phyloP scores from a whole-genome alignment of 2,888 invertebrate genomes.

The Bombylius major region DNA sequence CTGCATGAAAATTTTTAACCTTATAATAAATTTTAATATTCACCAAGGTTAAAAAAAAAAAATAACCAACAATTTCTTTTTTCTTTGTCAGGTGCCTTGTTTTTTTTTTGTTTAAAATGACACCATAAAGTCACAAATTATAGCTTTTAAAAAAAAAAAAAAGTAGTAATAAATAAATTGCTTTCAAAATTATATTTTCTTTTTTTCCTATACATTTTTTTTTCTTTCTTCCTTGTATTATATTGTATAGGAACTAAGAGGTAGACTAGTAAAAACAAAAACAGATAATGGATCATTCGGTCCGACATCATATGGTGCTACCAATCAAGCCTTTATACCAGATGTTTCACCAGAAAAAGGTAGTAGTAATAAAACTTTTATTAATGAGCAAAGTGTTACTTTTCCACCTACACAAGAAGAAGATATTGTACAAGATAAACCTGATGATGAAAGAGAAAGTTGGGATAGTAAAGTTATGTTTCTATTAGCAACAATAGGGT shows the following conservation, averaged over 20 bases:
- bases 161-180: no score
- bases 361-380: slow-evolving; percentile 21
- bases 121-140: no score
- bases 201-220: no score
- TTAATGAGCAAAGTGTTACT: background rate
- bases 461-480: slow-evolving; percentile 92
- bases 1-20: no score
- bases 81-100: no score
- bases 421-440: slow-evolving; percentile 54
- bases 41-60: no score
- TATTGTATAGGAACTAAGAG: slow-evolving; percentile 50
- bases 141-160: no score
- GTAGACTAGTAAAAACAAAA: slow-evolving; percentile 58
- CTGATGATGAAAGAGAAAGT: slow-evolving; percentile 68
- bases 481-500: slow-evolving; percentile 79
- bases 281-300: slow-evolving; percentile 51
- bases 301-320: slow-evolving; percentile 62
- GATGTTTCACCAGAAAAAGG: slow-evolving; percentile 33
- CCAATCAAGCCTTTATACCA: slow-evolving; percentile 63
- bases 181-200: no score
- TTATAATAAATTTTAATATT: no score
- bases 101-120: no score
- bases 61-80: no score
- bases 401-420: slow-evolving; percentile 38
- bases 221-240: no score